phyloP scores from a whole-genome alignment of 2,797 vertebrate genomes.

The Melanotaenia nigrans region DNA sequence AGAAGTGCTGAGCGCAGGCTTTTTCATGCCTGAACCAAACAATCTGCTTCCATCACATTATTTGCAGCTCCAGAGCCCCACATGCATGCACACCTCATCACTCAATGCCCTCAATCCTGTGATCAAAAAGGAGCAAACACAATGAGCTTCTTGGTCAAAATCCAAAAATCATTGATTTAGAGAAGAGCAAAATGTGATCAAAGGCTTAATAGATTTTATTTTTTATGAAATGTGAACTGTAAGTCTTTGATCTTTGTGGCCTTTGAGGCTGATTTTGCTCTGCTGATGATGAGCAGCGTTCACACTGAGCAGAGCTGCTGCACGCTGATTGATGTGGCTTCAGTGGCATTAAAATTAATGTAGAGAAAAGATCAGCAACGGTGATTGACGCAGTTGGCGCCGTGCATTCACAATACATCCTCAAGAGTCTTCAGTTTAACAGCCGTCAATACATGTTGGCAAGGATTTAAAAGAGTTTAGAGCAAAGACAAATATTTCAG shows the following conservation, averaged over 20 bases:
- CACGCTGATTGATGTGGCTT: constrained; percentile 21
- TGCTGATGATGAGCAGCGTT: constrained; percentile 21
- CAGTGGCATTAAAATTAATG: neutral
- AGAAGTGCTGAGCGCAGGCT: neutral
- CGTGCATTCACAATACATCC: neutral
- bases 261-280: constrained; percentile 31
- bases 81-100: constrained; percentile 1
- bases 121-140: constrained; percentile 49
- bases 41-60: neutral
- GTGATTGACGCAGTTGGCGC: too few species aligned
- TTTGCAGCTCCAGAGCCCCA: neutral
- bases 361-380: neutral
- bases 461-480: neutral
- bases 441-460: neutral
- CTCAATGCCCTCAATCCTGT: constrained; percentile 19
- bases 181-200: constrained; percentile 43
- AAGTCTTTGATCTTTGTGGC: constrained; percentile 52
- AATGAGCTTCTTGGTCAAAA: constrained; percentile 34
- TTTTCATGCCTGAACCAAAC: neutral
- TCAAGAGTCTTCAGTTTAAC: neutral
- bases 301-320: constrained; percentile 13
- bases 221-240: constrained; percentile 46
- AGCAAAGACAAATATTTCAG: neutral
- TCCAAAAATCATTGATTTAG: constrained; percentile 25
- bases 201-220: constrained; percentile 46